These are phyloP conservation scores for Ryuthela nishihirai DNA, from an alignment of 2,888 invertebrate species.

Conservation along the genomic window DNA sequence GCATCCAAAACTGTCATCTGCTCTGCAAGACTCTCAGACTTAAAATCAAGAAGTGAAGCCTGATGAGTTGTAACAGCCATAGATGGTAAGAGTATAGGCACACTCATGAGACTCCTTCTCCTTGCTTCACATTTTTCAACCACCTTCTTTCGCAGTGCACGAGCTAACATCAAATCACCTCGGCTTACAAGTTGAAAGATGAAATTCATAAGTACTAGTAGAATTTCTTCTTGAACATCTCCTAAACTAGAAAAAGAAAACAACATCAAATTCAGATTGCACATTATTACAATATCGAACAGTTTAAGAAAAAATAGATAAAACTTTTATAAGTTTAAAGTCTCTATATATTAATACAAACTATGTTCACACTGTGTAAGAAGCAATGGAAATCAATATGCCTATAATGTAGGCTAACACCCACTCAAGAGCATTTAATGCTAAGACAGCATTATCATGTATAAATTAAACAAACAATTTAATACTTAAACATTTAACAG, in stretches of 20 bases:
- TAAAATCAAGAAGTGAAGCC: conserved; percentile 59
- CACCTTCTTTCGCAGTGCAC: conserved; percentile 81
- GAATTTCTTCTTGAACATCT: conserved; percentile 74
- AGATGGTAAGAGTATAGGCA: conserved; percentile 56
- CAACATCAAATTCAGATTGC: neutral
- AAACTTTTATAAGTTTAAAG: no score
- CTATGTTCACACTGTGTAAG: no score
- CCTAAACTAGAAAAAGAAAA: conserved; percentile 60
- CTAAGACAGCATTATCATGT: no score
- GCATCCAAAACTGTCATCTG: conserved; percentile 97
- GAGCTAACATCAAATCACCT: conserved; percentile 87
- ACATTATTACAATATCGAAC: no score
- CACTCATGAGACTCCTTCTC: conserved; percentile 50
- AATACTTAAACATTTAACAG: no score
- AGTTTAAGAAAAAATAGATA: no score
- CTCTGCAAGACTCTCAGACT: conserved; percentile 91
- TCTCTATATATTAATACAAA: no score
- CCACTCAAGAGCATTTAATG: no score
- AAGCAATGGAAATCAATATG: no score
- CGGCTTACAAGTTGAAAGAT: conserved; percentile 88
- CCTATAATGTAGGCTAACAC: no score
- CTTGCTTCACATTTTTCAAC: conserved; percentile 72
- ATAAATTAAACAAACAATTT: no score
- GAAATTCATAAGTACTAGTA: conserved; percentile 83
- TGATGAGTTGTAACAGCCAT: conserved; percentile 57